phyloP scores from a whole-genome alignment of 2,888 invertebrate species.

The Aporophyla nigra region DNA sequence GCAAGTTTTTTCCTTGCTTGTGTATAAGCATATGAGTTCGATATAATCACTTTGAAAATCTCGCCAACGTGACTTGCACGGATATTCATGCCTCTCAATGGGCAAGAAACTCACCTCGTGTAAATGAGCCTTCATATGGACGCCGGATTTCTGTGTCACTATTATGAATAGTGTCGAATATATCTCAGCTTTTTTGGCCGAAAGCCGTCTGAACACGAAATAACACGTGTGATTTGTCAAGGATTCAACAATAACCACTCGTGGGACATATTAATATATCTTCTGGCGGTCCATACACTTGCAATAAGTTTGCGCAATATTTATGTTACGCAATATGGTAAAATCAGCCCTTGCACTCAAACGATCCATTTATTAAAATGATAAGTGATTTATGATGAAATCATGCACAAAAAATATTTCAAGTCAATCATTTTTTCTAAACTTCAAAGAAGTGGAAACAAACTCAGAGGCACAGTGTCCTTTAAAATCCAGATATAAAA shows the following conservation, averaged over 20 bases:
- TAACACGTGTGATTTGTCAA: constrained; percentile 61
- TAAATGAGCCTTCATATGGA: constrained; percentile 13
- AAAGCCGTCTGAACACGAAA: constrained; percentile 45
- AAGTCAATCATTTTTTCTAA: too few species aligned
- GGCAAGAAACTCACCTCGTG: neutral
- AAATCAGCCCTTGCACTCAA: too few species aligned
- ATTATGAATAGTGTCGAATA: constrained; percentile 66
- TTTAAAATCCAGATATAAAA: too few species aligned
- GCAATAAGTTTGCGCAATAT: too few species aligned
- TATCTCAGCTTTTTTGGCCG: constrained; percentile 57
- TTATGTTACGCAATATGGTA: too few species aligned
- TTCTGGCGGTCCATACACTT: too few species aligned
- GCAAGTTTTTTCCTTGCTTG: neutral
- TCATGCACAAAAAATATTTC: too few species aligned
- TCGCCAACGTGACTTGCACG: neutral
- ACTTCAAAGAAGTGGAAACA: too few species aligned
- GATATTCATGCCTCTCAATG: neutral
- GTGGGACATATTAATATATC: neutral
- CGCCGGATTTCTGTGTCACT: constrained; percentile 54
- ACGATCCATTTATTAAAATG: too few species aligned
- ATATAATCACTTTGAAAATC: neutral
- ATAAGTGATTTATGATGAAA: too few species aligned
- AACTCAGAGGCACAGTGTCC: too few species aligned
- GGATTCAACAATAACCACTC: constrained; percentile 59
- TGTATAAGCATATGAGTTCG: neutral